These are phyloP conservation scores for Heteromormyrus szaboi DNA, from an alignment of 2,797 vertebrate genomes.

Conservation along the genomic window DNA sequence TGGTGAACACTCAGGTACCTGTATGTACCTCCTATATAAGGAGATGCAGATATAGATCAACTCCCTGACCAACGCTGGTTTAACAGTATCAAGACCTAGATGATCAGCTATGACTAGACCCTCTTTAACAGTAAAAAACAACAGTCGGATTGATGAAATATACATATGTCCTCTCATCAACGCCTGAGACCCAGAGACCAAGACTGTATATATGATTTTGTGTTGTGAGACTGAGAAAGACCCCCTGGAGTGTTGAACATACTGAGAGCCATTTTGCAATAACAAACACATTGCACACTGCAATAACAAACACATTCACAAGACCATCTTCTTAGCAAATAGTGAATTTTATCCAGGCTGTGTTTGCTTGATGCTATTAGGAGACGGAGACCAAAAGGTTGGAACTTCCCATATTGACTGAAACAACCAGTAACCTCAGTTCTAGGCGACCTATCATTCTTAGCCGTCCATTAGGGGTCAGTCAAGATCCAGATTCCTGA, in stretches of 20 bases:
- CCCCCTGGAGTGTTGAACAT: not conserved
- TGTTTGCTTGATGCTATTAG: not conserved
- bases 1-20: not conserved
- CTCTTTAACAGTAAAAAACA: not conserved
- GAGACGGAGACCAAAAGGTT: not conserved
- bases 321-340: not conserved
- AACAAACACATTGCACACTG: not conserved
- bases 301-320: not conserved
- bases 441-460: not conserved
- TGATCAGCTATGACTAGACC: not conserved
- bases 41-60: not conserved
- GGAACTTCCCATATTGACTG: not conserved
- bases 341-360: not conserved
- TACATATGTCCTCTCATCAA: not conserved
- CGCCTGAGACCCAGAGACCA: not conserved
- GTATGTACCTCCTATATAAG: not conserved
- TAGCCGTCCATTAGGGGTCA: not conserved
- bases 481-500: constrained; percentile 7
- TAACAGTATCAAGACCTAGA: not conserved
- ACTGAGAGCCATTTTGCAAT: not conserved
- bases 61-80: not conserved
- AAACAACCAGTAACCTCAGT: not conserved
- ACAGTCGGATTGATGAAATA: not conserved
- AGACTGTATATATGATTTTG: not conserved
- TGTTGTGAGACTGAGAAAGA: not conserved